These are phyloP conservation scores for Illadopsis cleaveri DNA, from an alignment of 2,113 vertebrate genomes.

Conservation along the genomic window DNA sequence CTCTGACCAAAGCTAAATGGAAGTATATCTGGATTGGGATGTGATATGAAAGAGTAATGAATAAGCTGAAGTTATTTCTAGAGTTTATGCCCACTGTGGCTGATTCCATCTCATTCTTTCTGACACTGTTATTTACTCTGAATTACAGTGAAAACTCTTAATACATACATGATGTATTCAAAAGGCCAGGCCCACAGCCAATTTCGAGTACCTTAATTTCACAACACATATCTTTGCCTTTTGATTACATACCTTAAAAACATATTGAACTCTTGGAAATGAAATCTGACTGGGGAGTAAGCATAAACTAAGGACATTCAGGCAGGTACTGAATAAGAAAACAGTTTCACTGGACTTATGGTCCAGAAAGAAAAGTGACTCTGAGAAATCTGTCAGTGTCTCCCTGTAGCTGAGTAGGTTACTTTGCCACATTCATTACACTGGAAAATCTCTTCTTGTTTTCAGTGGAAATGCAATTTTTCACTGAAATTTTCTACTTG, in stretches of 20 bases:
- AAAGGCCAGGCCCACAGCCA: background rate
- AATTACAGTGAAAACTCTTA: background rate
- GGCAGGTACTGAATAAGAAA: background rate
- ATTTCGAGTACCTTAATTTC: background rate
- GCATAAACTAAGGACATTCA: background rate
- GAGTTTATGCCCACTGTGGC: background rate
- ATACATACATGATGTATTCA: background rate
- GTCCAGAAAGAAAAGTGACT: background rate
- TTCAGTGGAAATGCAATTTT: background rate
- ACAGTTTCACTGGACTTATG: background rate
- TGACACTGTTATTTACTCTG: constrained; percentile 15
- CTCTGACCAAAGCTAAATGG: constrained; percentile 14
- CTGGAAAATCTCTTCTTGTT: background rate
- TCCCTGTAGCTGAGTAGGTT: background rate
- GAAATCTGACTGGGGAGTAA: background rate
- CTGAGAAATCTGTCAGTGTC: background rate
- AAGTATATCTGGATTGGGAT: background rate
- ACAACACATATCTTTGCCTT: background rate
- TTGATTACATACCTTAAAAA: background rate
- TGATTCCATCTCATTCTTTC: constrained; percentile 29
- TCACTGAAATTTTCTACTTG: background rate
- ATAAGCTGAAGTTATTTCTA: background rate
- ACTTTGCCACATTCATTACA: background rate
- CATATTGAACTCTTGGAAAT: background rate
- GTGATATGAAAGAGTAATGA: constrained; percentile 10